phyloP scores from a whole-genome alignment of 2,888 invertebrate genomes.

The Girardia tigrina region DNA sequence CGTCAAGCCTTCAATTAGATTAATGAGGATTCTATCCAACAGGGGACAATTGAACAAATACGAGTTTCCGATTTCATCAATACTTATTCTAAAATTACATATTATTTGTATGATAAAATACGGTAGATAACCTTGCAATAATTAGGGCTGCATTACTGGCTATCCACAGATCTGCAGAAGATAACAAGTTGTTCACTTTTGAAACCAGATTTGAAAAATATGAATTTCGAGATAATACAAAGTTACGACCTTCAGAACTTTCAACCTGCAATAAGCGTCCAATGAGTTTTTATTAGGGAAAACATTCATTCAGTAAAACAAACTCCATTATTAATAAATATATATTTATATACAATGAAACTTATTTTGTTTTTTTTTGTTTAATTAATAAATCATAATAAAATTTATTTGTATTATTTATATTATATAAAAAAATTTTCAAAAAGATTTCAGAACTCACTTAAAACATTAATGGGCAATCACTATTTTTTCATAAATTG shows the following conservation, averaged over 20 bases:
- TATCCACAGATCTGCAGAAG: not conserved
- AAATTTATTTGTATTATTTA: too few species aligned
- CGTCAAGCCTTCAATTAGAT: not conserved
- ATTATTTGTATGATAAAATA: not conserved
- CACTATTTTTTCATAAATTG: too few species aligned
- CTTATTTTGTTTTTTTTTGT: too few species aligned
- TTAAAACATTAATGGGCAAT: too few species aligned
- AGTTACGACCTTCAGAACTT: not conserved
- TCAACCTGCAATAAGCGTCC: not conserved
- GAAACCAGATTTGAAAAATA: not conserved
- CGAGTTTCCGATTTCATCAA: not conserved
- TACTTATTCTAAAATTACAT: not conserved
- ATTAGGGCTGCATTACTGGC: constrained; percentile 4
- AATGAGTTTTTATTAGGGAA: too few species aligned
- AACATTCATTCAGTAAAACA: too few species aligned
- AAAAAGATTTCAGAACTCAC: too few species aligned
- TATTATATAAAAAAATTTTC: too few species aligned
- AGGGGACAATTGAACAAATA: not conserved
- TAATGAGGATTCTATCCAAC: not conserved
- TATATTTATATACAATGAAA: too few species aligned
- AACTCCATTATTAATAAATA: too few species aligned
- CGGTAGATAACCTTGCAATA: not conserved
- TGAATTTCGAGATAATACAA: not conserved
- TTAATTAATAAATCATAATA: too few species aligned
- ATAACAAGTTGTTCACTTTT: not conserved